Evolutionary conservation across 1,140 invertebrate species (phyloP).

Genomic region (Philotrypesis tridentata): DNA sequence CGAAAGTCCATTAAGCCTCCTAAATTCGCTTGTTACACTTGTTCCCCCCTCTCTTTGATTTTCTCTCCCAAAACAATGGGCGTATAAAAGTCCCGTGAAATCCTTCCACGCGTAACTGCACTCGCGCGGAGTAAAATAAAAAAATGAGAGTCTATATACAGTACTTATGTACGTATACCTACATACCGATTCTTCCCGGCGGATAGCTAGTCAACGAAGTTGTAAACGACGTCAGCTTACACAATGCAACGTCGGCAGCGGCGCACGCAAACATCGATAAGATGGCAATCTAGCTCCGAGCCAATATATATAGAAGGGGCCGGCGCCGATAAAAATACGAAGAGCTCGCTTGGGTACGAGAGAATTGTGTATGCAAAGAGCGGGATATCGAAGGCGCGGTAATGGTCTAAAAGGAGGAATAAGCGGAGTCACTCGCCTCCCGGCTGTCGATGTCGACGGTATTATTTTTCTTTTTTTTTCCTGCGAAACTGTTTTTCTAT

Average conservation of each 20-base stretch:
- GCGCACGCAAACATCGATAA: slow-evolving; percentile 7
- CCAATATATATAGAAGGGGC: neutral
- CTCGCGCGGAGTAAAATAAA: too few species aligned
- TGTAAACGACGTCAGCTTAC: neutral
- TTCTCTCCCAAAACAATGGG: too few species aligned
- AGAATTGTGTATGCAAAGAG: neutral
- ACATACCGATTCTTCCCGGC: too few species aligned
- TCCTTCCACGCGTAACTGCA: too few species aligned
- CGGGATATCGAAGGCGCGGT: neutral
- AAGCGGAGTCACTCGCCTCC: neutral
- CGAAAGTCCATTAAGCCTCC: too few species aligned
- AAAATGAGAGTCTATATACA: too few species aligned
- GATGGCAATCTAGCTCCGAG: slow-evolving; percentile 7
- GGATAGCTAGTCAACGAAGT: neutral
- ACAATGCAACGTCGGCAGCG: neutral
- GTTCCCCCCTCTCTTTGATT: too few species aligned
- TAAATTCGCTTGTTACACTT: too few species aligned
- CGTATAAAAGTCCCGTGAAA: too few species aligned
- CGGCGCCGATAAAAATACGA: neutral
- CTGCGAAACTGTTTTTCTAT: neutral
- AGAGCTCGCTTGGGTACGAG: neutral
- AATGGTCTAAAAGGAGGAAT: neutral
- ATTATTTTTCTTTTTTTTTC: neutral
- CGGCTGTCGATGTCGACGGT: neutral
- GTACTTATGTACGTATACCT: too few species aligned